Evolutionary conservation across 1,140 invertebrate species (phyloP), one percentile per base, ranked within the genome.

Genomic region (Neodiprion pinetum): DNA sequence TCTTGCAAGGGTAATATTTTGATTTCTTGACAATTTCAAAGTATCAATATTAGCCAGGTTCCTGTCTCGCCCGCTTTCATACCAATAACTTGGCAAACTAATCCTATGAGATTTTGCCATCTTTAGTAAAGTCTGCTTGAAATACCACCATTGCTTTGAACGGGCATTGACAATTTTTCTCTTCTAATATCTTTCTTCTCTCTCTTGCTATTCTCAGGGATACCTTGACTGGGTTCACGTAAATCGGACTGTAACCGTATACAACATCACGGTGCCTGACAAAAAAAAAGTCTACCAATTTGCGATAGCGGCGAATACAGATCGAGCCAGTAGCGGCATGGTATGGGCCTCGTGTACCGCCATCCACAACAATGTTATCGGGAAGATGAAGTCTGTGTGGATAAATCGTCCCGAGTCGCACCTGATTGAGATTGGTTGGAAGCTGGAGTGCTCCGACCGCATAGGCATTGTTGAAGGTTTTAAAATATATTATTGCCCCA

Each of bases 281-380:
- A 82, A 87, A 7, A 81, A 83, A 12, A 89, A 89, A 75, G 87
- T 89, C 5, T 91, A 92, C 76, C 91, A 93, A 76, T 93, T 95
- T 87, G 94, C 94, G 11, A 93, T 95, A 76, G 91, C 94, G 4
- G 92, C 92, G 7, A 94, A 95, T 81, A 91, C 90, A 7, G 82
- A 89, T 4, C 84, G 81, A 8, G 86, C 87, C 40, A 94, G 93
- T 77, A 95, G 93, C 82, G 94, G 94, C 0, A 94, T 95, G 92
- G 87, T 92, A 9, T 95, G 94, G 94, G 92, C 94, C 9, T 91
- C 90, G 3, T 95, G 94, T 85, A 94, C 93, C 5, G 91, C 94
- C 61, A 91, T 94, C n/a, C 91, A 92, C 79, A 91, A 92, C 77
- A 91, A 91, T 80, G 90, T 90, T 66, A 88, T 92, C 10, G 90